phyloP scores from a whole-genome alignment of 1,140 invertebrate species.

The Drosophila pectinifera region DNA sequence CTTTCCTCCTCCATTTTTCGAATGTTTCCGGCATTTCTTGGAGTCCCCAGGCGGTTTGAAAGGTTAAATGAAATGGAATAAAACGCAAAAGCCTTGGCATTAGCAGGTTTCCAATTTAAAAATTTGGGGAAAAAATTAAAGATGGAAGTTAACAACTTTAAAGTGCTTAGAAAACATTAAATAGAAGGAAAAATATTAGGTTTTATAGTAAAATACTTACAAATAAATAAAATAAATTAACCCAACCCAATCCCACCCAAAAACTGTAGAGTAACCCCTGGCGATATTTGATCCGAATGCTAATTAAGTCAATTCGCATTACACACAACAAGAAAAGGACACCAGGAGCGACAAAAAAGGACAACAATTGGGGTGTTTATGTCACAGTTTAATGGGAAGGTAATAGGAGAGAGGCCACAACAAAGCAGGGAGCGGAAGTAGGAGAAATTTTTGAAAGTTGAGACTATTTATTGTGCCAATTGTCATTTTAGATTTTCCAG shows the following conservation, averaged over 20 bases:
- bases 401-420: slow-evolving; percentile 64
- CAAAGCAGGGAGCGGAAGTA: slow-evolving; percentile 38
- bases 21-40: slow-evolving; percentile 56
- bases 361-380: slow-evolving; percentile 70
- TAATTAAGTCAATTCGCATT: slow-evolving; percentile 74
- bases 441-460: slow-evolving; percentile 77
- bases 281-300: slow-evolving; percentile 56
- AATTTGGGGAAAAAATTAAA: not conserved
- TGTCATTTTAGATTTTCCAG: slow-evolving; percentile 43
- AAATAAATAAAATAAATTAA: not conserved
- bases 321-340: slow-evolving; percentile 40
- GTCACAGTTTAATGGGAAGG: slow-evolving; percentile 65
- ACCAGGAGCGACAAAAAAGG: slow-evolving; percentile 25
- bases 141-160: not conserved
- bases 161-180: not conserved
- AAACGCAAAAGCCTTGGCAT: slow-evolving; percentile 3
- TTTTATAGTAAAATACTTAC: not conserved
- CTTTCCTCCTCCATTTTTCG: slow-evolving; percentile 31
- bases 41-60: slow-evolving; percentile 38
- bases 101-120: slow-evolving; percentile 5
- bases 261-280: slow-evolving; percentile 19
- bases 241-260: slow-evolving; percentile 2
- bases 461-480: slow-evolving; percentile 73
- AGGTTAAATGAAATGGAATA: slow-evolving; percentile 54
- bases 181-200: not conserved